Conservation (phyloP, 2,113 vertebrate genomes). For the Noctilio leporinus region DNA sequence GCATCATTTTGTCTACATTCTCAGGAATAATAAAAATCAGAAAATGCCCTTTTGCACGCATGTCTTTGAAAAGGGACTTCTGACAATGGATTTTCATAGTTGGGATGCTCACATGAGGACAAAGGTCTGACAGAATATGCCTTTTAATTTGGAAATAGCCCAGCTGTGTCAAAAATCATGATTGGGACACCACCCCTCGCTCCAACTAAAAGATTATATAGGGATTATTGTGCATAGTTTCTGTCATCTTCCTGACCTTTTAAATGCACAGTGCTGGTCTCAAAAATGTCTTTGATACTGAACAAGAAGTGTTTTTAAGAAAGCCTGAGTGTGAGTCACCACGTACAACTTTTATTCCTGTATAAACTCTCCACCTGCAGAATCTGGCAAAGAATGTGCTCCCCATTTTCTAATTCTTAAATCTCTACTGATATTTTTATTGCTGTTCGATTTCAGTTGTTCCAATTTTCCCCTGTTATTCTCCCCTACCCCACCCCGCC, state of each 20-base stretch:
- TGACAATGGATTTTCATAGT: background rate
- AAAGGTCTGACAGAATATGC: background rate
- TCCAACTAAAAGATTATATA: background rate
- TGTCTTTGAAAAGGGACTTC: background rate
- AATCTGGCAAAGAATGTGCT: background rate
- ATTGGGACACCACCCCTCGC: background rate
- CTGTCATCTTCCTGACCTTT: background rate
- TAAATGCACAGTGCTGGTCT: slow-evolving; percentile 1
- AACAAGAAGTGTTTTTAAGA: slow-evolving; percentile 48
- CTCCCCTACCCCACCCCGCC: too few relatives aligned
- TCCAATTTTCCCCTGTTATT: too few relatives aligned
- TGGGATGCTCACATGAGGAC: background rate
- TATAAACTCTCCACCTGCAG: background rate
- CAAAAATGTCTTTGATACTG: slow-evolving; percentile 21
- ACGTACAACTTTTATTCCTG: background rate
- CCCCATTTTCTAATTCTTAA: background rate
- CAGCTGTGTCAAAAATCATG: slow-evolving; percentile 12
- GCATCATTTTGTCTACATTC: background rate
- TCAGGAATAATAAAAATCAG: background rate
- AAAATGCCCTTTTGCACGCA: background rate
- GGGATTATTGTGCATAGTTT: slow-evolving; percentile 12
- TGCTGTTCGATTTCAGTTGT: too few relatives aligned
- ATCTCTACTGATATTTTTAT: background rate
- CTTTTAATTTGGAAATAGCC: slow-evolving; percentile 35
- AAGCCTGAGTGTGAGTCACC: slow-evolving; percentile 9